A percentile compares a stretch with the other conserved stretches of the same genome.
These are phyloP conservation scores for Leiothrix lutea DNA, from an alignment of 2,113 vertebrate species.

Conservation along the genomic window DNA sequence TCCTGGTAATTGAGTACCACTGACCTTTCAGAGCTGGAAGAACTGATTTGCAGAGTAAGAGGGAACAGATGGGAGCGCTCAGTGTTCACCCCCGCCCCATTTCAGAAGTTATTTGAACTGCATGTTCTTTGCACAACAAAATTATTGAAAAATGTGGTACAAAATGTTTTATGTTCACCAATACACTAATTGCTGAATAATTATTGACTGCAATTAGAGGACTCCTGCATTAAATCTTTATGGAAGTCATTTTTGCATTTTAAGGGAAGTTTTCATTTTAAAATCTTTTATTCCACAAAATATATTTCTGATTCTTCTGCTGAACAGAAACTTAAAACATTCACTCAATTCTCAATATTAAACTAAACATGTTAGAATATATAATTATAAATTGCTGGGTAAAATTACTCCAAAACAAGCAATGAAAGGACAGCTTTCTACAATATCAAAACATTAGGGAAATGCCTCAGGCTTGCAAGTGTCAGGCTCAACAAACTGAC, in stretches of 20 bases:
- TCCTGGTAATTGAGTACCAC: neutral
- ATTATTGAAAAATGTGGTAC: neutral
- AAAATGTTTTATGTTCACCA: neutral
- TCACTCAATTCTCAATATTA: neutral
- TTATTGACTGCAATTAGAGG: neutral
- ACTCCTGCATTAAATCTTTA: neutral
- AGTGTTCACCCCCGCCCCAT: neutral
- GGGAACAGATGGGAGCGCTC: slow-evolving; percentile 44
- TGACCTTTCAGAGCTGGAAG: slow-evolving; percentile 32
- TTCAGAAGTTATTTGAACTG: neutral
- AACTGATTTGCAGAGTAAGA: neutral
- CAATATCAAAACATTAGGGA: neutral
- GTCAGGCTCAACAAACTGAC: neutral
- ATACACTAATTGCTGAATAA: neutral
- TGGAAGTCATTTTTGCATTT: neutral
- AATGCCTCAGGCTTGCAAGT: neutral
- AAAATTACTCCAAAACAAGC: neutral
- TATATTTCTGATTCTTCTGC: neutral
- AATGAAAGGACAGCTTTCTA: neutral
- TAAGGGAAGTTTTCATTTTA: neutral
- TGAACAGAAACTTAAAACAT: neutral
- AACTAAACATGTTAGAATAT: neutral
- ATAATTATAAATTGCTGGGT: neutral
- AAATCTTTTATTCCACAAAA: neutral
- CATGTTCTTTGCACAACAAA: neutral